These are phyloP conservation scores for Linepithema humile DNA, from an alignment of 1,140 invertebrate species.

Conservation along the genomic window DNA sequence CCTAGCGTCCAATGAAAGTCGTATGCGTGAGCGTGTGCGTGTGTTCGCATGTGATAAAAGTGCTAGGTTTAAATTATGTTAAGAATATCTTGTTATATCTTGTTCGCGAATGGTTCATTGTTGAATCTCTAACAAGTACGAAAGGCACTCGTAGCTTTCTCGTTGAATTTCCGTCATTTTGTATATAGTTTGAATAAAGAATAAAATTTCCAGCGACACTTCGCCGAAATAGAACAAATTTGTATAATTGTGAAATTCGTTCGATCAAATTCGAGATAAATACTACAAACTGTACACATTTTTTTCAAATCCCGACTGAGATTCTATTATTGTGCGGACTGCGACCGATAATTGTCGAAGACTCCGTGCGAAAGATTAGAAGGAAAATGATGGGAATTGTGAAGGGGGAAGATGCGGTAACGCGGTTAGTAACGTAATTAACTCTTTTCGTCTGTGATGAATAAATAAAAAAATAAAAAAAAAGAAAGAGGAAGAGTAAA, in stretches of 20 bases:
- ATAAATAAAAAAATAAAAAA: conserved; percentile 45
- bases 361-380: background rate
- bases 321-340: conserved; percentile 15
- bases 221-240: background rate
- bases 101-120: conserved; percentile 35
- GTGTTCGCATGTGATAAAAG: background rate
- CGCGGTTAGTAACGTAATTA: conserved; percentile 41
- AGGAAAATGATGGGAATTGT: background rate
- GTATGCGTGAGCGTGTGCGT: background rate
- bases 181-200: conserved; percentile 16
- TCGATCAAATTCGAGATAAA: background rate
- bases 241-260: background rate
- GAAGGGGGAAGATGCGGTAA: background rate
- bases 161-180: conserved; percentile 12
- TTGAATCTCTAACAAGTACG: conserved; percentile 41
- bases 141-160: conserved; percentile 28
- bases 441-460: conserved; percentile 70
- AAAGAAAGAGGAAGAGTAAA: background rate
- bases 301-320: too few species aligned
- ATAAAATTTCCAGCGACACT: background rate
- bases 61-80: conserved; percentile 48
- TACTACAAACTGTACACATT: background rate
- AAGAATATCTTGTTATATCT: conserved; percentile 40
- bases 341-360: background rate
- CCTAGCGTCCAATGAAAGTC: conserved; percentile 7